Conservation (phyloP, 2,113 vertebrate species). For the Lipotes vexillifer region DNA sequence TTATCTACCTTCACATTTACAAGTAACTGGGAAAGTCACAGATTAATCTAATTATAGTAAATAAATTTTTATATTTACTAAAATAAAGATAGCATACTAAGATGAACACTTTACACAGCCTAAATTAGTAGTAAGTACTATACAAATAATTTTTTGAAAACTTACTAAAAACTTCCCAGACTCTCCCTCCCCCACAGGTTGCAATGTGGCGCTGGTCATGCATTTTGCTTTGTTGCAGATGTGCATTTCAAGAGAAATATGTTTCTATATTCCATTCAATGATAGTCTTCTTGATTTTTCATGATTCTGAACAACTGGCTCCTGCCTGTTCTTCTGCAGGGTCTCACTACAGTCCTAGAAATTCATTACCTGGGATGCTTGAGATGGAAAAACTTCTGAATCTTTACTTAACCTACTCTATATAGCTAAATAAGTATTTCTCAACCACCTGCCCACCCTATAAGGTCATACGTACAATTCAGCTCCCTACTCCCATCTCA, state of each 20-base stretch:
- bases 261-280: conserved; percentile 27
- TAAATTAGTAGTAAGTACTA: conserved; percentile 6
- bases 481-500: not conserved
- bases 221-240: conserved; percentile 34
- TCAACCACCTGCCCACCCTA: not conserved
- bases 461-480: not conserved
- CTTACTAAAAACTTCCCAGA: conserved; percentile 48
- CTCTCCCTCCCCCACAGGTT: not conserved
- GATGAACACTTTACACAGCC: not conserved
- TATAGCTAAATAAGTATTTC: not conserved
- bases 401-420: conserved; percentile 24
- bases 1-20: conserved; percentile 29
- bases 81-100: conserved; percentile 30
- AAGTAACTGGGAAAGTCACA: conserved; percentile 15
- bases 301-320: conserved; percentile 50
- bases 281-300: conserved; percentile 24
- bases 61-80: not conserved
- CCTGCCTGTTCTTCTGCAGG: conserved; percentile 43
- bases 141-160: conserved; percentile 23
- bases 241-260: conserved; percentile 22
- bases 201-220: not conserved
- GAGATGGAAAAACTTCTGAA: conserved; percentile 20
- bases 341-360: conserved; percentile 41
- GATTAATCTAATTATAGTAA: conserved; percentile 4
- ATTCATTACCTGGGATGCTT: conserved; percentile 1